Evolutionary conservation across 2,888 invertebrate genomes (phyloP).

Genomic region (Pyrochroa serraticornis): DNA sequence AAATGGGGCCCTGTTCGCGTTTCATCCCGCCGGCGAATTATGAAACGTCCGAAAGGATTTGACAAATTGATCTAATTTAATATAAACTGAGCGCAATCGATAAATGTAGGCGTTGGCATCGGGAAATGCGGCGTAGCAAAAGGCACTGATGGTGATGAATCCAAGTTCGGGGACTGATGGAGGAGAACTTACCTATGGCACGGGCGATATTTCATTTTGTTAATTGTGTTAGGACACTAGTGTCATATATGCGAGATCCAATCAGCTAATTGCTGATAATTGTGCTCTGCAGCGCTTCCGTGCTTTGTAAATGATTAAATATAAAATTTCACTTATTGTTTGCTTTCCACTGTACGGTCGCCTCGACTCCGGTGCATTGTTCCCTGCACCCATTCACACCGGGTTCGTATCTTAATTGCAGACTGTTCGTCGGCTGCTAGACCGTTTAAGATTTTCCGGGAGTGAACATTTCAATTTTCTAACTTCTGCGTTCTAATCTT

Average conservation of each 20-base stretch:
- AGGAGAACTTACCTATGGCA: slow-evolving; percentile 35
- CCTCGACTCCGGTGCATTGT: too few species aligned
- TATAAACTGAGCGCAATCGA: slow-evolving; percentile 41
- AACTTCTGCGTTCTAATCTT: too few species aligned
- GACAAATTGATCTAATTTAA: slow-evolving; percentile 51
- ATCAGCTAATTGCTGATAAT: slow-evolving; percentile 55
- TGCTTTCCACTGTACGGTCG: slow-evolving; percentile 6
- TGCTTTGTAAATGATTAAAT: slow-evolving; percentile 48
- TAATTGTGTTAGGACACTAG: slow-evolving; percentile 49
- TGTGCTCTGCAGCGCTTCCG: slow-evolving; percentile 45
- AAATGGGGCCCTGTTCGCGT: slow-evolving; percentile 29
- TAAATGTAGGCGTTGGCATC: slow-evolving; percentile 28
- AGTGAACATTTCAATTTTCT: too few species aligned
- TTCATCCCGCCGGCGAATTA: slow-evolving; percentile 42
- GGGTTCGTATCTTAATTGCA: too few species aligned
- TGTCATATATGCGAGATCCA: slow-evolving; percentile 47
- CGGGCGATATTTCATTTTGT: slow-evolving; percentile 48
- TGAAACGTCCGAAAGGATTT: slow-evolving; percentile 46
- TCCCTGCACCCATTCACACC: too few species aligned
- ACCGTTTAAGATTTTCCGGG: too few species aligned
- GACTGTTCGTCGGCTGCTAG: too few species aligned
- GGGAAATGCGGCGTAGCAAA: slow-evolving; percentile 5
- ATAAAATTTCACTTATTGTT: slow-evolving; percentile 51
- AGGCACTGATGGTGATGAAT: background rate
- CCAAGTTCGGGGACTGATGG: too few species aligned